phyloP scores from a whole-genome alignment of 2,888 invertebrate genomes.

The Drosophila percnosoma region DNA sequence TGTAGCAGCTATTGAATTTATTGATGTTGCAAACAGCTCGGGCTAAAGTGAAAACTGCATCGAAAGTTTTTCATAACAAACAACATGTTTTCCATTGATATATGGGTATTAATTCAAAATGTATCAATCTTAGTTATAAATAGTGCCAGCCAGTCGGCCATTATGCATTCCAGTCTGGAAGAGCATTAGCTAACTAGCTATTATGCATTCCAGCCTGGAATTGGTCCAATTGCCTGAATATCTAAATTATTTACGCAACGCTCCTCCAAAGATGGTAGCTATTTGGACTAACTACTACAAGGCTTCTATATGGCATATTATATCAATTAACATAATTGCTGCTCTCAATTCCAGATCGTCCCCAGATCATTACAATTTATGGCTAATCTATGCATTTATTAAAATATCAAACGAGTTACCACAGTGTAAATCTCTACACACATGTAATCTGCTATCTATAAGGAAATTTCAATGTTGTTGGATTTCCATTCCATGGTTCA shows the following conservation, averaged over 20 bases:
- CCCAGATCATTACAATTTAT: not conserved
- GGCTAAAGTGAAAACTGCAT: slow-evolving; percentile 9
- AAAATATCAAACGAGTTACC: slow-evolving; percentile 1
- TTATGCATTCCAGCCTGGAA: not conserved
- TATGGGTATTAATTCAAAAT: slow-evolving; percentile 1
- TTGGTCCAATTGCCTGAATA: not conserved
- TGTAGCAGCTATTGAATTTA: not conserved
- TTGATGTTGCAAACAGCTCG: not conserved
- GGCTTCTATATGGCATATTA: not conserved
- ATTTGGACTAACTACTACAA: not conserved
- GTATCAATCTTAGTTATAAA: not conserved
- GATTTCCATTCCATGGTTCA: slow-evolving; percentile 53
- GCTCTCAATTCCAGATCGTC: not conserved
- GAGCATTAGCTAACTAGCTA: not conserved
- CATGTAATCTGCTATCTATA: slow-evolving; percentile 14
- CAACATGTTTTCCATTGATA: not conserved
- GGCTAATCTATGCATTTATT: slow-evolving; percentile 18
- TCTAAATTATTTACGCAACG: not conserved
- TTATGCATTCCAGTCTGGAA: not conserved
- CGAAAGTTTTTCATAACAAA: not conserved
- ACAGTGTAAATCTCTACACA: not conserved
- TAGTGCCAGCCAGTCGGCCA: not conserved
- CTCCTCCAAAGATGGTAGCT: not conserved
- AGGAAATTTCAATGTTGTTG: slow-evolving; percentile 44
- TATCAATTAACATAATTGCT: not conserved